These are phyloP conservation scores for Helicolenus hilgendorfi DNA, from an alignment of 2,797 vertebrate genomes.

Conservation along the genomic window DNA sequence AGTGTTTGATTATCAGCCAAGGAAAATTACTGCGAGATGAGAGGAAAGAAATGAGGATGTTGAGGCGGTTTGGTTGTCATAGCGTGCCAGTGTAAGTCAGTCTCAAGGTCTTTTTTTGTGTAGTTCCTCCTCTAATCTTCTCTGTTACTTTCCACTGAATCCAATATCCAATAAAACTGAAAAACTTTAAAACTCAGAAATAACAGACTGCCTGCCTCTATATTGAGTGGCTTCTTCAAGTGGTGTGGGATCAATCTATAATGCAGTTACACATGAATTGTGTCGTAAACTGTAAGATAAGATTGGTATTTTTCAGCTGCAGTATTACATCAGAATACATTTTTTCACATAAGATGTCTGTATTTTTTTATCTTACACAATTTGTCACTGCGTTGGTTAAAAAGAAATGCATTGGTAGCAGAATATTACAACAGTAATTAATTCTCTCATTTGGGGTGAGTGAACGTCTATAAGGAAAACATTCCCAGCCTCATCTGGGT, in stretches of 20 bases:
- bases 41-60: not conserved
- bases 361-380: not conserved
- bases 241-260: not conserved
- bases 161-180: not conserved
- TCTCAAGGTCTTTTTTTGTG: not conserved
- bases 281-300: not conserved
- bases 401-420: not conserved
- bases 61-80: not conserved
- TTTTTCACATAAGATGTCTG: not conserved
- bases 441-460: not conserved
- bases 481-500: constrained; percentile 5
- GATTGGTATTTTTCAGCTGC: not conserved
- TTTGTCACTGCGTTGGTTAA: not conserved
- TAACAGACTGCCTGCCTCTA: not conserved
- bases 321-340: not conserved
- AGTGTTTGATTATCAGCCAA: not conserved
- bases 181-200: not conserved
- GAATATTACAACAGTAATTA: not conserved
- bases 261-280: not conserved
- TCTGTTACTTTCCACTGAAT: not conserved
- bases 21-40: not conserved
- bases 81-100: not conserved
- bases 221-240: not conserved
- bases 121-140: not conserved
- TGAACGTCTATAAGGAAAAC: not conserved